A percentile compares a stretch with the other conserved stretches of the same genome.
phyloP scores from a whole-genome alignment of 2,888 invertebrate species.

The Crocallis elinguaria region DNA sequence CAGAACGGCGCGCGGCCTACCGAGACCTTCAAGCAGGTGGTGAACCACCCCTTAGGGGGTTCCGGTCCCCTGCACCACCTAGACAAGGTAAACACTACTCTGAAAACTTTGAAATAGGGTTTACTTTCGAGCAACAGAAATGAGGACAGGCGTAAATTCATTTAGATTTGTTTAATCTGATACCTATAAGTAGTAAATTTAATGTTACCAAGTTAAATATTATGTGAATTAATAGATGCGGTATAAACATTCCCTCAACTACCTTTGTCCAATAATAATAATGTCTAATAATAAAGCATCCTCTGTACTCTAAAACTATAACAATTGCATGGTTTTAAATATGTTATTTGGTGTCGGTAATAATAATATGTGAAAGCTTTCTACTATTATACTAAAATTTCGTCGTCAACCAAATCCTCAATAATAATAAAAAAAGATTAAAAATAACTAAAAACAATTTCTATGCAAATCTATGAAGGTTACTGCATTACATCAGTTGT shows the following conservation, averaged over 20 bases:
- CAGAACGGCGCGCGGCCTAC: slow-evolving; percentile 94
- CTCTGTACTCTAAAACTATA: background rate
- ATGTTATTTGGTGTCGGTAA: slow-evolving; percentile 37
- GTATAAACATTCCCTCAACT: no score
- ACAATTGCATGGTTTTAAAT: slow-evolving; percentile 35
- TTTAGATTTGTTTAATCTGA: no score
- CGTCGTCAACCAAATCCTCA: background rate
- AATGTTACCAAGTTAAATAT: no score
- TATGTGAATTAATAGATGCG: no score
- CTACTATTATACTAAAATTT: slow-evolving; percentile 3
- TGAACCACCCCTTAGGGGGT: slow-evolving; percentile 96
- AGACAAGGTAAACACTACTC: slow-evolving; percentile 61
- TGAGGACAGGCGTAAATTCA: background rate
- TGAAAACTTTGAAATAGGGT: background rate
- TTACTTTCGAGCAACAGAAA: background rate
- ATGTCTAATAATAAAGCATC: background rate
- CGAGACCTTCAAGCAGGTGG: slow-evolving; percentile 96
- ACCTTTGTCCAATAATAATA: background rate
- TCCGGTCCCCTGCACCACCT: slow-evolving; percentile 94
- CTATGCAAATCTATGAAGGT: slow-evolving; percentile 26
- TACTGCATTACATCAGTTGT: slow-evolving; percentile 29
- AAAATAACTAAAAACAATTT: slow-evolving; percentile 1
- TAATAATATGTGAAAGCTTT: slow-evolving; percentile 31
- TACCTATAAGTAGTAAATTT: no score
- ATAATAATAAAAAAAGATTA: slow-evolving; percentile 7